Base-by-base conservation (phyloP, 2,113 vertebrate species). In the western clawed frog (Xenopus tropicalis) region DNA sequence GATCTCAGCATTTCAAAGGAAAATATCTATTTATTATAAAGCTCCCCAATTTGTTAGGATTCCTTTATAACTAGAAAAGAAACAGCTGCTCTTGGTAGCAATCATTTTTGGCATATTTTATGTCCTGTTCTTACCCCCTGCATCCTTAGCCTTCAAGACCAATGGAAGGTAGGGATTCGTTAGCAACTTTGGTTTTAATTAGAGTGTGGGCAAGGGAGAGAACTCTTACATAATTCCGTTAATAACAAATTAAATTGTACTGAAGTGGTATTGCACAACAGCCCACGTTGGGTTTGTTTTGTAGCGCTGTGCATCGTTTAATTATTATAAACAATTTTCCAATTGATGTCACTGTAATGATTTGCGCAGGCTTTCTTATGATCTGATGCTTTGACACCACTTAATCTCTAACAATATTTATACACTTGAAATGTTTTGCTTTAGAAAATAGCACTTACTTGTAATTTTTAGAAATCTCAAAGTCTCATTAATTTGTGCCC, bases 1-100 rank as follows among this genome's bases (percentile, higher is more conserved):
- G 80, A 86, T 85, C 85, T 83, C 83, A 79, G 81, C 79, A 82
- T 87, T 88, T 89, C 86, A 89, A 83, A 86, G 82, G 81, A 65
- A 54, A 83, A 73, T 73, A 76, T 76, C 9, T 82, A 82, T 86
- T 85, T 86, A 79, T 88, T 87, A 79, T 82, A 86, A 87, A 83
- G 83, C 70, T 76, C 80, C 83, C 84, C 83, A 77, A 51, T 83
- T 88, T 83, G 77, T 90, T 87, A 88, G 75, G 77, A 85, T 69
- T 79, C 81, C 82, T 80, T 85, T 79, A 78, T 82, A 77, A 81
- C 80, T 86, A 61, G 67, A 77, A 80, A 76, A 81, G 84, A 79
- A 86, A 85, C 85, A 87, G 82, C 83, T 88, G 85, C 22, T 77
- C 85, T 78, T 79, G 77, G 79, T 83, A 83, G 63, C 69, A 72